Evolutionary conservation across 2,797 vertebrate species (phyloP), one percentile per base, ranked within the genome.

Genomic region (Gymnopithys bicolor): DNA sequence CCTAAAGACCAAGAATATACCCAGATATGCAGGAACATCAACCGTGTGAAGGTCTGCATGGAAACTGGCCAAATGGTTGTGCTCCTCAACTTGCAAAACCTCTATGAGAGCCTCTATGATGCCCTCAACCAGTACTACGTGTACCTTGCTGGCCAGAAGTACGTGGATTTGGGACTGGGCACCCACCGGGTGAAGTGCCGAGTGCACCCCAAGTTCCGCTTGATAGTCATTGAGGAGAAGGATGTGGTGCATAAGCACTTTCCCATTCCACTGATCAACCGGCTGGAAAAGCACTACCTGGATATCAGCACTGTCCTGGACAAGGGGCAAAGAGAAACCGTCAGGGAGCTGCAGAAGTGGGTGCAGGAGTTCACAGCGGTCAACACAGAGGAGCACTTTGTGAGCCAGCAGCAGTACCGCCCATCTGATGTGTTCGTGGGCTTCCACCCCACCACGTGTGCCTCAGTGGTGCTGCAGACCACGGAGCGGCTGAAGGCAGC

Each of bases 121-220:
- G 99, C 99, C 11, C 98, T 99, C 39, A 99, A 99, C 95, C 99
- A 99, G 77, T 99, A 99, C 97, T 99, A 99, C 0, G 99, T 99
- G 21, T 98, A 96, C 92, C 98, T 99, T 12, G 99, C 99, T 13
- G 99, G 98, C 69, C 99, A 99, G 97, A 99, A 99, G 92, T 99
- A 99, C 16, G 99, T 99, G 64, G 99, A 99, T 62, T 91, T 99
- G 55, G 99, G 99, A 4, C 98, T 99, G 71, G 99, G 99, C 60
- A 99, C 99, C 22, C 99, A 99, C 74, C 98, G 99, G 25, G 99
- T 99, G 74, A 99, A 99, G 95, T 99, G 99, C 84, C 98, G 99
- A 32, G 99, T 99, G 41, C 99, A 99, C 97, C 96, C 98, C 3
- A 97, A 98, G 83, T 99, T 99, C 95, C 97, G 98, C 53, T 90